Evolutionary conservation across 2,113 vertebrate species (phyloP).

Genomic region (Heterochromis multidens): DNA sequence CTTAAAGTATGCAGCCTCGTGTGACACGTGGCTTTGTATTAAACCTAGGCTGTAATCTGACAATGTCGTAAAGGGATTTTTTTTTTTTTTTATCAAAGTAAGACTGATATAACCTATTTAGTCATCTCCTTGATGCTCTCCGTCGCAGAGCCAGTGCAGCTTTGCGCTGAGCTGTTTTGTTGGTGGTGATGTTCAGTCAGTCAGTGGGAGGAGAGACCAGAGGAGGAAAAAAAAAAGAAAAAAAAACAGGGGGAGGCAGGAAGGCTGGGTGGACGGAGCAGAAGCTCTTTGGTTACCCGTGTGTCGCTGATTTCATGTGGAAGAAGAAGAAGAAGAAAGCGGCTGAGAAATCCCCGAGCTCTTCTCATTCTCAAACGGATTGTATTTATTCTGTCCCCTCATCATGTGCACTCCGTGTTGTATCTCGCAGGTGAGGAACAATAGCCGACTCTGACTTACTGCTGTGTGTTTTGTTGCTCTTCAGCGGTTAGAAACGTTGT

Average conservation of each 20-base stretch:
- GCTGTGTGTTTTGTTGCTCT: not conserved
- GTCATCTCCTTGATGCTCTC: not conserved
- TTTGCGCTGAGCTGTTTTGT: not conserved
- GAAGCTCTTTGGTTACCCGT: conserved; percentile 15
- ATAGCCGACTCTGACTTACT: not conserved
- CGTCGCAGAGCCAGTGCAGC: not conserved
- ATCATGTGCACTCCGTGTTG: conserved; percentile 73
- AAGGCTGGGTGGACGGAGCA: not conserved
- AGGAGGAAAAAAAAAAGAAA: not conserved
- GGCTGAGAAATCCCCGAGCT: not conserved
- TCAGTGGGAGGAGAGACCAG: conserved; percentile 19
- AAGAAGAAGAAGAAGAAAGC: conserved; percentile 8
- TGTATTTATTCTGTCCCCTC: not conserved
- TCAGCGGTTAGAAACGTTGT: not conserved
- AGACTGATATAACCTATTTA: not conserved
- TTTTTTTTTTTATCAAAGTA: not conserved
- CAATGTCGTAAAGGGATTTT: not conserved
- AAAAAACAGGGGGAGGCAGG: not conserved
- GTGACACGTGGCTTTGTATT: not conserved
- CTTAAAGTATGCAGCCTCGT: not conserved
- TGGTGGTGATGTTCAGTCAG: not conserved
- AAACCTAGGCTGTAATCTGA: not conserved
- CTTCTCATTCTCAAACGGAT: not conserved
- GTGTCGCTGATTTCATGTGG: conserved; percentile 11
- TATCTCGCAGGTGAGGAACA: conserved; percentile 74